phyloP scores from a whole-genome alignment of 2,113 vertebrate species.

The Archilochus colubris region DNA sequence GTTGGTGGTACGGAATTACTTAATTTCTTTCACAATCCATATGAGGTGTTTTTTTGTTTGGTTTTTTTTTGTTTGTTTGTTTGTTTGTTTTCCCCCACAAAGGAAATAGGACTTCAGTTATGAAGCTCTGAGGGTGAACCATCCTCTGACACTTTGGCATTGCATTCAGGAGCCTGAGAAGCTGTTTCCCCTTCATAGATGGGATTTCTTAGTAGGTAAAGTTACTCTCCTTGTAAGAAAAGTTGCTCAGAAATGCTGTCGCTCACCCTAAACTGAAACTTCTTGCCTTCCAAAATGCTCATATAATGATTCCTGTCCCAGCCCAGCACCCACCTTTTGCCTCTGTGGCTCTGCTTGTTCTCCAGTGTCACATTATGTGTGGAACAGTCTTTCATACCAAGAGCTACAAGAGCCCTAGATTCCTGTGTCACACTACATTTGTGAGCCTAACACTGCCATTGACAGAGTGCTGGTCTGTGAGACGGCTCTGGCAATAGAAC shows the following conservation, averaged over 20 bases:
- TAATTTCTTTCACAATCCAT: not conserved
- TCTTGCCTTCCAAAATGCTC: not conserved
- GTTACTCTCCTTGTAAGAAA: constrained; percentile 9
- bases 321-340: not conserved
- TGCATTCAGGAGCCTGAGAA: not conserved
- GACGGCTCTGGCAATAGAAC: not conserved
- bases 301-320: not conserved
- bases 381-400: not conserved
- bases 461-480: not conserved
- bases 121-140: not conserved
- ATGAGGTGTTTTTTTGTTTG: too few relatives aligned
- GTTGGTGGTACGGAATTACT: not conserved
- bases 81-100: not conserved
- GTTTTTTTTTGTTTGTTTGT: too few relatives aligned
- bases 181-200: not conserved
- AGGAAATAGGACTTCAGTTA: not conserved
- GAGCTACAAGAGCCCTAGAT: not conserved
- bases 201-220: constrained; percentile 11
- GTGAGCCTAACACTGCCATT: not conserved
- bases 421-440: constrained; percentile 38
- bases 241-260: not conserved
- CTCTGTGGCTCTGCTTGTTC: not conserved
- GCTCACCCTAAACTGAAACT: not conserved
- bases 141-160: not conserved
- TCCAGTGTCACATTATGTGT: not conserved